Percentiles rank a stretch among this genome's conserved stretches.
These are phyloP conservation scores for Pseudachorutes palmiensis DNA, from an alignment of 1,140 invertebrate genomes.

Conservation along the genomic window DNA sequence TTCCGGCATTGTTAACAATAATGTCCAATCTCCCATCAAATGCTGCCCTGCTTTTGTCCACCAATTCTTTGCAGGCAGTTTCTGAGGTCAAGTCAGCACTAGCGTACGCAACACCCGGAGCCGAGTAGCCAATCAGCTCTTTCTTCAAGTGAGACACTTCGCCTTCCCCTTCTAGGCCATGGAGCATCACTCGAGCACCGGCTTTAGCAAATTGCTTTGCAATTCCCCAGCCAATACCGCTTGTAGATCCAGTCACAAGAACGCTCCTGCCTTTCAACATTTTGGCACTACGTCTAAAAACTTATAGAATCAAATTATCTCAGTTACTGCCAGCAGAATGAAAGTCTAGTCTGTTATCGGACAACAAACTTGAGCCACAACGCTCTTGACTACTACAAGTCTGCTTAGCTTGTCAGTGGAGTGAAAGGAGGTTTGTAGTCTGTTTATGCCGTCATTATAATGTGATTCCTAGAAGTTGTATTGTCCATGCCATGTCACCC, in stretches of 20 bases:
- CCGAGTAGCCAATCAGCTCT: constrained; percentile 4
- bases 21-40: constrained; percentile 39
- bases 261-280: constrained; percentile 1
- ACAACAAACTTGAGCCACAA: too few relatives aligned
- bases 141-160: constrained; percentile 12
- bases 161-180: constrained; percentile 40
- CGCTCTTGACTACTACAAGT: too few relatives aligned
- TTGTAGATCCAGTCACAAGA: constrained; percentile 42
- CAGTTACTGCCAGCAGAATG: too few relatives aligned
- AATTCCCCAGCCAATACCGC: constrained; percentile 44
- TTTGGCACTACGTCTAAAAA: too few relatives aligned
- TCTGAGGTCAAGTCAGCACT: constrained; percentile 14
- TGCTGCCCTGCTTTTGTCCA: constrained; percentile 25
- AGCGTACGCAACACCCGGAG: constrained; percentile 6
- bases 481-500: too few relatives aligned
- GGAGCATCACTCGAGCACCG: constrained; percentile 41
- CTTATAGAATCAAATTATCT: too few relatives aligned
- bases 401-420: too few relatives aligned
- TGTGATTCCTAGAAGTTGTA: too few relatives aligned
- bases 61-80: constrained; percentile 16
- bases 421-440: too few relatives aligned
- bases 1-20: constrained; percentile 42
- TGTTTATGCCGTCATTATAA: too few relatives aligned
- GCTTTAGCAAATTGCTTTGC: constrained; percentile 39
- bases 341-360: too few relatives aligned